phyloP scores from a whole-genome alignment of 2,113 vertebrate genomes.

The Chrysemys picta region DNA sequence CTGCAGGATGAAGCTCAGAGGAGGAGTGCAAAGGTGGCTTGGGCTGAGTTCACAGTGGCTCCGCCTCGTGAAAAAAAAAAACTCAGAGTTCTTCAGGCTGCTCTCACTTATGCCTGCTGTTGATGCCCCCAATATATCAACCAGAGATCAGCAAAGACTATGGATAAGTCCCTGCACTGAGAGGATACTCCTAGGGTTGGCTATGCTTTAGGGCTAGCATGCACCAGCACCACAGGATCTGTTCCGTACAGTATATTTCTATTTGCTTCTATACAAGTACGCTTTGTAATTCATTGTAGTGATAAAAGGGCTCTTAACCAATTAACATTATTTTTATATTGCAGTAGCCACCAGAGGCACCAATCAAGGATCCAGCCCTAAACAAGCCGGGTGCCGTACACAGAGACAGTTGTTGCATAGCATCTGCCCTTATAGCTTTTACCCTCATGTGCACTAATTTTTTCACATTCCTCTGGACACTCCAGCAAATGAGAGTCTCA shows the following conservation, averaged over 20 bases:
- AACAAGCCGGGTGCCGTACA: accelerated
- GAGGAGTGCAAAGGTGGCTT: neutral
- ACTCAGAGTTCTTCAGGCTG: neutral
- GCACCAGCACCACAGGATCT: accelerated
- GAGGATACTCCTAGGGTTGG: accelerated
- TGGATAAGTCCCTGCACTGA: accelerated
- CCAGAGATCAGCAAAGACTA: accelerated
- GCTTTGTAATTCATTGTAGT: accelerated
- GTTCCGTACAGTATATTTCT: neutral
- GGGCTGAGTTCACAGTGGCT: neutral
- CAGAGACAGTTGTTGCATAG: neutral
- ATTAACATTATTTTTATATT: accelerated
- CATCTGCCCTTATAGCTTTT: neutral
- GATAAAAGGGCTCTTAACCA: neutral
- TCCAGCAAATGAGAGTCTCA: neutral
- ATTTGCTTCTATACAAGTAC: neutral
- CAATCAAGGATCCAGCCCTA: accelerated
- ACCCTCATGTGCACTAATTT: accelerated
- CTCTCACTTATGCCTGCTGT: neutral
- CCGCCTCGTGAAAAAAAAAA: neutral
- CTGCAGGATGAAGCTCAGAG: neutral
- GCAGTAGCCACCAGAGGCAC: neutral
- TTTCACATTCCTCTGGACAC: neutral
- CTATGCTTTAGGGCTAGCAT: accelerated
- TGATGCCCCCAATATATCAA: neutral